These are phyloP conservation scores for Silvanus unidentatus DNA, from an alignment of 2,888 invertebrate genomes.

Conservation along the genomic window DNA sequence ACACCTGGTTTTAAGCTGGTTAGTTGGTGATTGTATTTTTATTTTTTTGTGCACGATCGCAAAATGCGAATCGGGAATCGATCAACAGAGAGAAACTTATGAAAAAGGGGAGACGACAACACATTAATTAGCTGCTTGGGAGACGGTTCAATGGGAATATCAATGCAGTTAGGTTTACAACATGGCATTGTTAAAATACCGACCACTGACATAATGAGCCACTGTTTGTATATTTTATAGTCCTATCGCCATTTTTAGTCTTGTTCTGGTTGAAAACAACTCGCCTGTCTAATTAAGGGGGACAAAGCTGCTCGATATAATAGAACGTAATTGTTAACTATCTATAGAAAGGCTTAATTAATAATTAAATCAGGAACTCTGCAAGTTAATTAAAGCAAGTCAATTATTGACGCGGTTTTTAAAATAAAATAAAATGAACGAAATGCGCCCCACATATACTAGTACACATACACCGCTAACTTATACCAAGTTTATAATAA, in stretches of 20 bases:
- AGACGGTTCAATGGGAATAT: slow-evolving; percentile 36
- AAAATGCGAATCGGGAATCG: no score
- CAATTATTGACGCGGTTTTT: slow-evolving; percentile 20
- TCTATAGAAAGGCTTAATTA: slow-evolving; percentile 43
- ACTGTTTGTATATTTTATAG: slow-evolving; percentile 44
- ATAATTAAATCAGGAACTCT: slow-evolving; percentile 41
- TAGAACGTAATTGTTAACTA: slow-evolving; percentile 42
- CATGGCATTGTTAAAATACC: slow-evolving; percentile 42
- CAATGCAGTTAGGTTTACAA: slow-evolving; percentile 34
- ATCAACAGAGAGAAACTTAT: no score
- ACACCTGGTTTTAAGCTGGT: slow-evolving; percentile 1
- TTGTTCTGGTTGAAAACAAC: slow-evolving; percentile 34
- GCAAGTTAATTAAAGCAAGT: slow-evolving; percentile 35
- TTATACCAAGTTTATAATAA: background rate
- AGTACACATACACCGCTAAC: background rate
- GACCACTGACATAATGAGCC: slow-evolving; percentile 41
- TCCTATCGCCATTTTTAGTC: slow-evolving; percentile 42
- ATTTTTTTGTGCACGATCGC: no score
- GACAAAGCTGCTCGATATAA: slow-evolving; percentile 39
- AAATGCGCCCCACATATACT: no score
- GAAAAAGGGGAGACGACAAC: slow-evolving; percentile 5
- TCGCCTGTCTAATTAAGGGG: slow-evolving; percentile 38
- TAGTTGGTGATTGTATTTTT: no score
- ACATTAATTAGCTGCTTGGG: slow-evolving; percentile 33
- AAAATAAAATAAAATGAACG: slow-evolving; percentile 9